Percentiles rank a stretch among this genome's conserved stretches.
phyloP scores from a whole-genome alignment of 2,797 vertebrate species.

The Ceryle rudis region DNA sequence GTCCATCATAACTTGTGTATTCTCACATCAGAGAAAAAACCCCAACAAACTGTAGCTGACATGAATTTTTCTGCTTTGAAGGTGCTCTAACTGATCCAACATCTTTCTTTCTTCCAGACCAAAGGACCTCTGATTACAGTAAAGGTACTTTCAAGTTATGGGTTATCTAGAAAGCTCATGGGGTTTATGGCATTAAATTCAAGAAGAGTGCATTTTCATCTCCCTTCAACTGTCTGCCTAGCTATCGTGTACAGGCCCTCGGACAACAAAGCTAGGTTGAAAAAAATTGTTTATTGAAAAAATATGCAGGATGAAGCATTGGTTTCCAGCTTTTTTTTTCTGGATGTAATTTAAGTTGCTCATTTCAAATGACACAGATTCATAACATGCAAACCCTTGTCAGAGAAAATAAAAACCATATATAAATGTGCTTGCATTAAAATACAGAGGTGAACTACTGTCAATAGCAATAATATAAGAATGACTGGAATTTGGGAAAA shows the following conservation, averaged over 20 bases:
- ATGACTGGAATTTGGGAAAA: neutral
- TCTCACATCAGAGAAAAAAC: neutral
- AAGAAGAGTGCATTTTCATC: accelerated
- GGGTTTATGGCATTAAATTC: neutral
- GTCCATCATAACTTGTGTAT: neutral
- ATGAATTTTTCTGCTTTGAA: neutral
- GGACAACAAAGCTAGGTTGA: neutral
- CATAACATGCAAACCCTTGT: neutral
- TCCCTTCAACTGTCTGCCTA: neutral
- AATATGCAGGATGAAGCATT: neutral
- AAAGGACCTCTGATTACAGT: neutral
- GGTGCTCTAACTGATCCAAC: neutral
- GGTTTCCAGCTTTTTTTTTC: neutral
- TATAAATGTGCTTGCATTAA: neutral
- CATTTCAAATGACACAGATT: neutral
- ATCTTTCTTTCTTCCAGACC: neutral
- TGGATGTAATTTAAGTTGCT: neutral
- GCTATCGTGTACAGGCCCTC: neutral
- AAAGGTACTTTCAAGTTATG: neutral
- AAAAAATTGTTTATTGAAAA: neutral
- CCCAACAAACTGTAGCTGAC: neutral
- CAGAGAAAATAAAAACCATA: neutral
- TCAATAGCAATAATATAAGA: neutral
- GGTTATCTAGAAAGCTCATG: neutral
- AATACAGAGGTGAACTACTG: neutral